Evolutionary conservation across 2,797 vertebrate species (phyloP), one percentile per base, ranked within the genome.

Genomic region (Thamnophis elegans): DNA sequence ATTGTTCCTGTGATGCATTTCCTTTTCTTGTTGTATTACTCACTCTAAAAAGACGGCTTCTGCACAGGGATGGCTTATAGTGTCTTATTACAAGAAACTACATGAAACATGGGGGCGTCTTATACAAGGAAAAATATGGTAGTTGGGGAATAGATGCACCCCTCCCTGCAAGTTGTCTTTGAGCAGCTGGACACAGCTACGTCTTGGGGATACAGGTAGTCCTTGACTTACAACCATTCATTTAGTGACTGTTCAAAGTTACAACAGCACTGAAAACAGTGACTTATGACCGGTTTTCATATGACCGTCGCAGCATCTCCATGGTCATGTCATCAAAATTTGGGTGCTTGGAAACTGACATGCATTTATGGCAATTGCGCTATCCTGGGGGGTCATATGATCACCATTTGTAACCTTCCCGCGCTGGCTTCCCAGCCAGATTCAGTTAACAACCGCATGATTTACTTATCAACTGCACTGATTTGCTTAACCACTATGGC

Each of bases 241-340:
- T 73, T 36, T 36, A 73, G 32, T 3, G 16, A 9, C 68, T 9
- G 32, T 36, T 73, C 68, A 73, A 73, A 20, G 2, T 73, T 73
- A 73, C 7, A 73, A 36, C 16, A 73, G 68, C 32, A 20, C n/a
- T 73, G 32, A 36, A 36, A 73, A 9, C 60, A 13, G 28, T 65
- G 26, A n/a, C 26, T 5, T n/a, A 65, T 65, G 60, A 65, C 26
- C 11, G 26, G 65, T 73, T 73, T 73, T 36, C n/a, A 73, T n/a
- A 32, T 1, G n/a, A 32, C 65, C 2, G 0, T 18, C 0, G 6
- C n/a, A 36, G 65, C n/a, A 36, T 20, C 28, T 32, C 32, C 32
- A 16, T 0, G 6, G 7, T 9, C 2, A 9, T 9, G 7, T 73
- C 18, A 36, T 36, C 32, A 36, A 73, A 73, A 73, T 36, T 73